Percentiles rank a stretch among this genome's conserved stretches.
Evolutionary conservation across 2,888 invertebrate species (phyloP).

Genomic region (Platypus cylindrus): DNA sequence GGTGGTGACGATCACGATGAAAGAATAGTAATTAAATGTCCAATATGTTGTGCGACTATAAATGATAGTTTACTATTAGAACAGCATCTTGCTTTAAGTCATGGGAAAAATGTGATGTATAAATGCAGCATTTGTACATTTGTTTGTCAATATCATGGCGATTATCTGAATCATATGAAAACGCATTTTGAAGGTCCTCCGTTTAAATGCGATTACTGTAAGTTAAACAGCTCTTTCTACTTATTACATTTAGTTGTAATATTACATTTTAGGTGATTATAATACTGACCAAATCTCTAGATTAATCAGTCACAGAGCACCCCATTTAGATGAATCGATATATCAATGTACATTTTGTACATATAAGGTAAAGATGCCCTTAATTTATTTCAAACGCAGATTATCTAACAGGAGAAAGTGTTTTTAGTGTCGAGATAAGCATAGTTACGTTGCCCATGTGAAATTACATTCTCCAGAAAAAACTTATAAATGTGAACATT

Average conservation of each 20-base stretch:
- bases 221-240: constrained; percentile 13
- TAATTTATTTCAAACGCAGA: too few relatives aligned
- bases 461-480: constrained; percentile 45
- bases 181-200: constrained; percentile 48
- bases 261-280: constrained; percentile 27
- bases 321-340: constrained; percentile 40
- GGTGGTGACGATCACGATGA: constrained; percentile 25
- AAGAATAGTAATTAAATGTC: constrained; percentile 36
- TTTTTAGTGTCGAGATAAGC: constrained; percentile 42
- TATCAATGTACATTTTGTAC: constrained; percentile 43
- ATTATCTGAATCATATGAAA: constrained; percentile 49
- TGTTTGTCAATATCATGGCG: constrained; percentile 48
- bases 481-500: constrained; percentile 45
- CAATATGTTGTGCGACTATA: constrained; percentile 40
- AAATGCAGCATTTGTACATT: constrained; percentile 50
- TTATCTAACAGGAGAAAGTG: not conserved
- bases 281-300: constrained; percentile 38
- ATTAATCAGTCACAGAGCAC: constrained; percentile 45
- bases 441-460: constrained; percentile 45
- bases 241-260: not conserved
- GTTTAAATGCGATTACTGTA: constrained; percentile 49
- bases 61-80: constrained; percentile 39
- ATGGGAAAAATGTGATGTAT: constrained; percentile 45
- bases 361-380: constrained; percentile 28
- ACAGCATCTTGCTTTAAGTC: constrained; percentile 42